Evolutionary conservation across 2,888 invertebrate genomes (phyloP).

Genomic region (Galerucella calmariensis): DNA sequence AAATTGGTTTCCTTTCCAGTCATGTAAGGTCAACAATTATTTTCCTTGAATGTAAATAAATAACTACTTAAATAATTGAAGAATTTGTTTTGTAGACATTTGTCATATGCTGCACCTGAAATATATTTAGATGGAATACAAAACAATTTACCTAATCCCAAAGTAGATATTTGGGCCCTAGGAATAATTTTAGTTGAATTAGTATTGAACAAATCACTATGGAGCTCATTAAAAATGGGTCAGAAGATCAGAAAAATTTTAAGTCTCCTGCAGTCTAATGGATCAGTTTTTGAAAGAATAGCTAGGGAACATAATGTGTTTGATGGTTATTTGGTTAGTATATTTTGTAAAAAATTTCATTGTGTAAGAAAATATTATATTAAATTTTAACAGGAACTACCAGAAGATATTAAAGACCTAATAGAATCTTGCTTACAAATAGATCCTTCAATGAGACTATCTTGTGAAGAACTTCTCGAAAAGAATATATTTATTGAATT

Average conservation of each 20-base stretch:
- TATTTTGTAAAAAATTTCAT: neutral
- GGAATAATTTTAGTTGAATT: constrained; percentile 91
- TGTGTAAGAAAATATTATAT: neutral
- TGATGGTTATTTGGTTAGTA: constrained; percentile 71
- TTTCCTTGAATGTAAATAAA: too few species aligned
- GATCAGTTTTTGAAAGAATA: constrained; percentile 75
- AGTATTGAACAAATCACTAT: constrained; percentile 75
- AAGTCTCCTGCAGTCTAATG: constrained; percentile 74
- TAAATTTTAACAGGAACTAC: constrained; percentile 66
- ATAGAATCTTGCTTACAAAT: constrained; percentile 80
- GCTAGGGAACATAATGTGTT: constrained; percentile 82
- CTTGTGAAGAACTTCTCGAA: constrained; percentile 71
- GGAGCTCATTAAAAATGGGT: constrained; percentile 80
- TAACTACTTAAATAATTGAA: neutral
- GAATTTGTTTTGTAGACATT: constrained; percentile 68
- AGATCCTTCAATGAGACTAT: constrained; percentile 71
- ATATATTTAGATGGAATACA: constrained; percentile 74
- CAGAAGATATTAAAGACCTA: constrained; percentile 70
- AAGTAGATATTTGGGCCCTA: constrained; percentile 93
- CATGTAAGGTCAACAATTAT: constrained; percentile 67
- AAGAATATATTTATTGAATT: constrained; percentile 68
- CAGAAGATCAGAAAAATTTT: constrained; percentile 80
- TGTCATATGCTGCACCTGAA: constrained; percentile 86
- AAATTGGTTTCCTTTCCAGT: constrained; percentile 90
- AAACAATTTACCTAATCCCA: constrained; percentile 68